phyloP scores from a whole-genome alignment of 2,113 vertebrate genomes.

The Empidonax alnorum region DNA sequence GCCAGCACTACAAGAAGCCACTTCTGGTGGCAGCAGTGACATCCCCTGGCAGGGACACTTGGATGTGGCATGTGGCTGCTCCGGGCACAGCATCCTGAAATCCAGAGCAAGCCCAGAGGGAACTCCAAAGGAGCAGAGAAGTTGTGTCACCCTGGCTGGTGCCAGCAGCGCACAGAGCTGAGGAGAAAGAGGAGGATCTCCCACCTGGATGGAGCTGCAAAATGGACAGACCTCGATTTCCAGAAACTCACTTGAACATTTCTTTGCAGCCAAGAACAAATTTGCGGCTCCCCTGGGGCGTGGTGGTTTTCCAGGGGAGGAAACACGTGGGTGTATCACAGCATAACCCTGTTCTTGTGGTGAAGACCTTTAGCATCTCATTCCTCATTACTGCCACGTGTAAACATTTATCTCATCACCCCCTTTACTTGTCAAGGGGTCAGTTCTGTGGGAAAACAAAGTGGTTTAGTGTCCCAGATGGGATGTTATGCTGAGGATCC shows the following conservation, averaged over 20 bases:
- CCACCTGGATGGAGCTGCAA: background rate
- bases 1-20: background rate
- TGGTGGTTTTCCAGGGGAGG: background rate
- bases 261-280: background rate
- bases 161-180: background rate
- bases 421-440: background rate
- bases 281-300: background rate
- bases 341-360: background rate
- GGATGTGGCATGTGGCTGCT: accelerated
- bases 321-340: accelerated
- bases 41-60: background rate
- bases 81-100: accelerated
- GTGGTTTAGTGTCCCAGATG: background rate
- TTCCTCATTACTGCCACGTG: accelerated
- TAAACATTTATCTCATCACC: accelerated
- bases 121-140: accelerated
- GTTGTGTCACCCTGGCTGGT: background rate
- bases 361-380: background rate
- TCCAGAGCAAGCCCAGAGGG: background rate
- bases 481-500: background rate
- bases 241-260: background rate
- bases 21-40: background rate
- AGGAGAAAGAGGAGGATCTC: background rate
- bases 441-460: background rate
- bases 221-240: background rate